phyloP scores from a whole-genome alignment of 2,797 vertebrate genomes.

The Myotis pilosus region DNA sequence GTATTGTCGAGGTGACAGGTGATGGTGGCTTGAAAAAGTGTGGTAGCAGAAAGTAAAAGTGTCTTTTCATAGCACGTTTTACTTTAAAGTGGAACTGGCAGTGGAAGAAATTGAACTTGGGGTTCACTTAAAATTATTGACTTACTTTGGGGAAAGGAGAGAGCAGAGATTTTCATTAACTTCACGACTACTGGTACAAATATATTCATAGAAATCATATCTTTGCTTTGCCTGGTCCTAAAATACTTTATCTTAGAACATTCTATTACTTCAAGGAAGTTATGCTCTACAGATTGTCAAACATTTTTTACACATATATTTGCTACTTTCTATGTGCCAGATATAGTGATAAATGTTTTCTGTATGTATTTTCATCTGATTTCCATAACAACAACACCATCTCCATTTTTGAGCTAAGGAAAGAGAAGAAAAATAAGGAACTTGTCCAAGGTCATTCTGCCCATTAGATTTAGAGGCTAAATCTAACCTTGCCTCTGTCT shows the following conservation, averaged over 20 bases:
- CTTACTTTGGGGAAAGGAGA: background rate
- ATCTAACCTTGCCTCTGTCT: background rate
- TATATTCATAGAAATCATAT: constrained; percentile 67
- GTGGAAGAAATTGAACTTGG: constrained; percentile 21
- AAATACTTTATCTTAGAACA: constrained; percentile 28
- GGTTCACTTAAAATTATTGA: constrained; percentile 57
- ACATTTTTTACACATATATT: constrained; percentile 30
- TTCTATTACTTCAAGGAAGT: constrained; percentile 61
- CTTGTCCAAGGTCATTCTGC: background rate
- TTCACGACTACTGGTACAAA: constrained; percentile 39
- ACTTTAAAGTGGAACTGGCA: constrained; percentile 5
- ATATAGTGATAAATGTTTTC: constrained; percentile 21
- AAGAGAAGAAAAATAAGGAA: background rate
- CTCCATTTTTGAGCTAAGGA: constrained; percentile 36
- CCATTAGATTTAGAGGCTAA: background rate
- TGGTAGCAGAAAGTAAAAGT: background rate
- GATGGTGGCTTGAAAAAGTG: background rate
- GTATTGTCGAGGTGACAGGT: background rate
- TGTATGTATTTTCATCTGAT: constrained; percentile 35
- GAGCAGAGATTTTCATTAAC: constrained; percentile 56
- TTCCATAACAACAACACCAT: background rate
- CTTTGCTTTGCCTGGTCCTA: background rate
- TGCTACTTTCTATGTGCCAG: background rate
- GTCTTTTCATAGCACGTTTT: background rate
- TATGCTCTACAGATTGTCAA: constrained; percentile 48